phyloP scores from a whole-genome alignment of 2,888 invertebrate genomes.

The Pristionchus entomophagus region DNA sequence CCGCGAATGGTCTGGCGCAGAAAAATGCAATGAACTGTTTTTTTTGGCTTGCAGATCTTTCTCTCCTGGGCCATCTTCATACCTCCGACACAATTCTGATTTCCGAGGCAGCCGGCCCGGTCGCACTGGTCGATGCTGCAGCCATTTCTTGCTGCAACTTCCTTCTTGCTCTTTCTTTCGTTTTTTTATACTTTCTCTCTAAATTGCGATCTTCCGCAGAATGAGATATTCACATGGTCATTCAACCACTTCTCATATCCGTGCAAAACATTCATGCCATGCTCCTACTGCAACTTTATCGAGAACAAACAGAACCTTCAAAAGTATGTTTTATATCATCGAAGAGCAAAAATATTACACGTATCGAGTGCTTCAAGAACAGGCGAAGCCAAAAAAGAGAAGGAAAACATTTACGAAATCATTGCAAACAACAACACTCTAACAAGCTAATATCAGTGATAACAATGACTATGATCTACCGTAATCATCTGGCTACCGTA shows the following conservation, averaged over 20 bases:
- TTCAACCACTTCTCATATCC: neutral
- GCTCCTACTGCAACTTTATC: too few relatives aligned
- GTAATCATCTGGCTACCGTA: neutral
- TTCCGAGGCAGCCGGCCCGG: neutral
- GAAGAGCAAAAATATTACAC: slow-evolving; percentile 8
- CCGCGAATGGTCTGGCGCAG: too few relatives aligned
- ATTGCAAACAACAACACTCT: neutral
- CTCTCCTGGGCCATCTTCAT: too few relatives aligned
- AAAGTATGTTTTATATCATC: too few relatives aligned
- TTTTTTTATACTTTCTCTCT: too few relatives aligned
- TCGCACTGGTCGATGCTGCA: slow-evolving; percentile 27
- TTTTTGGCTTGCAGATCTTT: too few relatives aligned
- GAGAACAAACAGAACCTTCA: too few relatives aligned
- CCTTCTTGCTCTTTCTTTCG: neutral
- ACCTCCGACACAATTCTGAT: slow-evolving; percentile 11
- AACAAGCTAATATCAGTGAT: neutral
- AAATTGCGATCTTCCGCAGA: too few relatives aligned
- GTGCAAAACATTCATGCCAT: too few relatives aligned
- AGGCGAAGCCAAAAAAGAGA: neutral
- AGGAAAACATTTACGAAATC: neutral
- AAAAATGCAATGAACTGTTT: too few relatives aligned
- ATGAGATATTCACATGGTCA: neutral
- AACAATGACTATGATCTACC: slow-evolving; percentile 25
- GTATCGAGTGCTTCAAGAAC: slow-evolving; percentile 1
- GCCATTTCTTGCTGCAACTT: neutral